Percentiles rank a stretch among this genome's conserved stretches.
phyloP scores from a whole-genome alignment of 2,888 invertebrate genomes.

The Pterostichus niger region DNA sequence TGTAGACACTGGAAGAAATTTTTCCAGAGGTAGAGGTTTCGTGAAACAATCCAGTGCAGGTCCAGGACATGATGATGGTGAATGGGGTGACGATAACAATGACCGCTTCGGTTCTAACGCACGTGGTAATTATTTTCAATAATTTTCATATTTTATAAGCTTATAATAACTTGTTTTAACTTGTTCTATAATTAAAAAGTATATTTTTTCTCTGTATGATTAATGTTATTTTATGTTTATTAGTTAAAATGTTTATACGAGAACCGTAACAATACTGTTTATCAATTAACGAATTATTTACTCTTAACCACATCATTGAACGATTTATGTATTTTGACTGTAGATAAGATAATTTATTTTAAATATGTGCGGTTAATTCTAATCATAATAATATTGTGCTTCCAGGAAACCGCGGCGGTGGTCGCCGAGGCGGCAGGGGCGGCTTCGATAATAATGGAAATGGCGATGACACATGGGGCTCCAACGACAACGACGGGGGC shows the following conservation, averaged over 20 bases:
- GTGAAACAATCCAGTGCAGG: constrained; percentile 70
- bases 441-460: constrained; percentile 66
- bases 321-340: too few relatives aligned
- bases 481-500: constrained; percentile 71
- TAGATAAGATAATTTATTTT: too few relatives aligned
- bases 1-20: constrained; percentile 67
- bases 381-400: background rate
- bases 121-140: constrained; percentile 50
- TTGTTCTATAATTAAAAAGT: background rate
- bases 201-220: background rate
- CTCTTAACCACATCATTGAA: too few relatives aligned
- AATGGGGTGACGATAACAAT: constrained; percentile 68
- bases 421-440: constrained; percentile 68
- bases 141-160: background rate
- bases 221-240: too few relatives aligned
- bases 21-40: constrained; percentile 71
- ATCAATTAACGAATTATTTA: too few relatives aligned
- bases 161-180: background rate
- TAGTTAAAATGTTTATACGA: too few relatives aligned
- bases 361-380: background rate
- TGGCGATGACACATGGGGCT: constrained; percentile 73
- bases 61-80: constrained; percentile 68
- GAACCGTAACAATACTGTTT: too few relatives aligned
- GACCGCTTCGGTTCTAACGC: constrained; percentile 66
- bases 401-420: constrained; percentile 64